These are phyloP conservation scores for Chascanopsetta lugubris DNA, from an alignment of 2,113 vertebrate genomes.

Conservation along the genomic window DNA sequence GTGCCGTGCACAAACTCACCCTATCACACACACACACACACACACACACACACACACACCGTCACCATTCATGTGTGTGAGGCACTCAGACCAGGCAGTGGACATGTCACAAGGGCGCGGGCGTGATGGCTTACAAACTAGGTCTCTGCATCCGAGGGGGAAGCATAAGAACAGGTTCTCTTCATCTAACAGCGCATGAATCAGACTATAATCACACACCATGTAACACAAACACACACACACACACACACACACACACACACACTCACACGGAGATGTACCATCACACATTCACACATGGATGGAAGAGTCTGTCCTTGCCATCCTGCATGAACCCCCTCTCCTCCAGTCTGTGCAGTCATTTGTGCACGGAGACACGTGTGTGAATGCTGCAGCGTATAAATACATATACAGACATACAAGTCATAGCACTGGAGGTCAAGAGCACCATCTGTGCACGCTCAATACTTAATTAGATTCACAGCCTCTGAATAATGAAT, in stretches of 20 bases:
- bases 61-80: constrained; percentile 14
- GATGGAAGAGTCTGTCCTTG: constrained; percentile 7
- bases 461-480: constrained; percentile 82
- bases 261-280: neutral
- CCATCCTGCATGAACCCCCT: neutral
- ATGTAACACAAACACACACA: constrained; percentile 17
- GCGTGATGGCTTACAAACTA: constrained; percentile 48
- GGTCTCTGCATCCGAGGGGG: constrained; percentile 18
- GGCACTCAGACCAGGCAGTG: constrained; percentile 17
- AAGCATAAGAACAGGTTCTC: constrained; percentile 27
- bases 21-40: constrained; percentile 21
- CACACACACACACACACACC: constrained; percentile 16
- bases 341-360: neutral
- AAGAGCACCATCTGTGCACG: constrained; percentile 78
- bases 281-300: neutral
- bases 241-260: constrained; percentile 13
- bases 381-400: constrained; percentile 38
- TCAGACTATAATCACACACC: constrained; percentile 9
- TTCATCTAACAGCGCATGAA: constrained; percentile 29
- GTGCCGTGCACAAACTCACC: constrained; percentile 1
- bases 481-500: constrained; percentile 75
- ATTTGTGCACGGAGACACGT: constrained; percentile 30
- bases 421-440: constrained; percentile 60
- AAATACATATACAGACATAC: constrained; percentile 38
- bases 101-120: constrained; percentile 45